Percentiles rank a stretch among this genome's conserved stretches.
Conservation (phyloP, 2,888 invertebrate genomes). For the Schizotus pectinicornis region DNA sequence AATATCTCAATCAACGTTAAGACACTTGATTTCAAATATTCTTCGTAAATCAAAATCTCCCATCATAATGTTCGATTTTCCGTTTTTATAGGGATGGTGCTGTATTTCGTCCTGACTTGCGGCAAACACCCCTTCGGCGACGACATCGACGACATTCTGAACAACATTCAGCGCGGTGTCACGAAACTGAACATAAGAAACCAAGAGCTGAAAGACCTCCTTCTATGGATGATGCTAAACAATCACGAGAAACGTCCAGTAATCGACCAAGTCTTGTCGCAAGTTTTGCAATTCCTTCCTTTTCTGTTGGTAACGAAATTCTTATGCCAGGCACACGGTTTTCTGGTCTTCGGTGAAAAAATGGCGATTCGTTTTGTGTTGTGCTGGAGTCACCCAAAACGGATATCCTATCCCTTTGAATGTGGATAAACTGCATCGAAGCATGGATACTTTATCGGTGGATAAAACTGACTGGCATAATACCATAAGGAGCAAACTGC, state of each 20-base stretch:
- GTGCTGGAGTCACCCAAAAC: constrained; percentile 49
- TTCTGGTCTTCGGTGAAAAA: constrained; percentile 53
- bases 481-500: constrained; percentile 46
- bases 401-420: constrained; percentile 41
- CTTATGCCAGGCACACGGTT: constrained; percentile 49
- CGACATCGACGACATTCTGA: constrained; percentile 51
- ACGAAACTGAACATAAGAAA: constrained; percentile 42
- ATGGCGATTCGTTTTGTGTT: constrained; percentile 55
- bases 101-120: constrained; percentile 56
- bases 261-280: constrained; percentile 55
- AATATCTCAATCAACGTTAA: no score
- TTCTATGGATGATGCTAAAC: constrained; percentile 55
- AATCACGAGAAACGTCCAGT: constrained; percentile 52
- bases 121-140: constrained; percentile 57
- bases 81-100: constrained; percentile 53
- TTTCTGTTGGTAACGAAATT: neutral
- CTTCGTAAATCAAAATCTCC: no score
- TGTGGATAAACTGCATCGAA: constrained; percentile 46
- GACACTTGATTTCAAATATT: no score
- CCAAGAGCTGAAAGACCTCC: constrained; percentile 51
- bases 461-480: constrained; percentile 54
- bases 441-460: constrained; percentile 49
- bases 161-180: constrained; percentile 36
- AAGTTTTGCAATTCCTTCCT: constrained; percentile 26
- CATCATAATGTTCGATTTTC: no score